These are phyloP conservation scores for Lacerta agilis DNA, from an alignment of 2,797 vertebrate species.

Conservation along the genomic window DNA sequence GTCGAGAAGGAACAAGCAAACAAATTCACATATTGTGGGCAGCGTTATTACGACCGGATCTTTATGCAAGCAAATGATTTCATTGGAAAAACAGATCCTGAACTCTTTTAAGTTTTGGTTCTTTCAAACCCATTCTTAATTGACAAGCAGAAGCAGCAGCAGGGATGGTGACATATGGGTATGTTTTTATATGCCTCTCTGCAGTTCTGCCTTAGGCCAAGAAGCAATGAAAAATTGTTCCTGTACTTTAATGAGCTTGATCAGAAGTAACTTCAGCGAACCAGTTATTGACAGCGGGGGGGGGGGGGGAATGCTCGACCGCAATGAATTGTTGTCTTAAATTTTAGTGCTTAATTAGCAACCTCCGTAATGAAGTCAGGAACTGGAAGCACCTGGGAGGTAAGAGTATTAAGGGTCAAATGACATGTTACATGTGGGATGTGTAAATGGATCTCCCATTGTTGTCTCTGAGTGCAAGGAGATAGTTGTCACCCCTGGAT, in stretches of 20 bases:
- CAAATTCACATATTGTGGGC: constrained; percentile 9
- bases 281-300: not conserved
- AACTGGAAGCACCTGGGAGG: not conserved
- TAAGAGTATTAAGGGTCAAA: not conserved
- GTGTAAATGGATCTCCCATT: not conserved
- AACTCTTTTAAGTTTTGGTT: not conserved
- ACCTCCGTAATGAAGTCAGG: not conserved
- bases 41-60: constrained; percentile 44
- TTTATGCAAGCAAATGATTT: constrained; percentile 18
- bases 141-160: not conserved
- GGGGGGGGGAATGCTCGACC: not conserved
- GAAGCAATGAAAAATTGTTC: not conserved
- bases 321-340: not conserved
- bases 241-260: not conserved
- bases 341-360: not conserved
- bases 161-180: not conserved
- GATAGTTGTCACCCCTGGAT: not conserved
- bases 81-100: not conserved
- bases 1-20: constrained; percentile 49
- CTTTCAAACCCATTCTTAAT: not conserved
- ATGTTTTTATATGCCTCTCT: not conserved
- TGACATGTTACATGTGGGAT: not conserved
- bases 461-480: not conserved
- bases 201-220: not conserved
- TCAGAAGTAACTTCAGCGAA: not conserved